Base-by-base conservation (phyloP, 2,888 invertebrate genomes). In the Rotaria magnacalcarata region DNA sequence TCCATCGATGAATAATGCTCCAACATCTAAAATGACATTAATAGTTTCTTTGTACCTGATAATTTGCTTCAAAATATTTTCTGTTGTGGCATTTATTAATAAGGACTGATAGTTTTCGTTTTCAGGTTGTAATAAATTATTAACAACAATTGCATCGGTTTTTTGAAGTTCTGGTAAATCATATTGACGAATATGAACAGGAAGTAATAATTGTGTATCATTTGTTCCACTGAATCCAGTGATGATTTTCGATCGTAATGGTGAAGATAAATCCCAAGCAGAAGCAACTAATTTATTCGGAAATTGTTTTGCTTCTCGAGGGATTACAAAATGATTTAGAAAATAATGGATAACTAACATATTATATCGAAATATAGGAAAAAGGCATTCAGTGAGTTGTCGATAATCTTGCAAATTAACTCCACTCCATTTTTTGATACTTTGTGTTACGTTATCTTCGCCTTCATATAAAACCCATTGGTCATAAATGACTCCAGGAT, bases 21-120 rank as follows among this genome's bases (percentile, higher is more conserved):
- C 60, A 60, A 60, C 60, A 60, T 60, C 60, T 60, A 60, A 60
- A 60, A 60, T 60, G n/a, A 60, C 60, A 8, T 60, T 7, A n/a
- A 60, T 60, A 60, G 10, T 60, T 60, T 24, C 7, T n/a, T 60
- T 24, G 14, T 60, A 60, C 3, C n/a, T 24, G 5, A 60, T n/a
- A 60, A 60, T 60, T 60, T 60, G n/a, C 7, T 60, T 14, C 16
- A 52, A 52, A 52, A 52, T 52, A 52, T 52, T 16, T 52, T 16
- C 16, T 16, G 52, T 8, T 24, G 60, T 60, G 10, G 24, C n/a
- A 60, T 60, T 60, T 2, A 60, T 60, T n/a, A 14, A 6, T 60
- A 60, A 60, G 14, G 14, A n/a, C n/a, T 60, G 60, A 60, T 60
- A 60, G n/a, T 60, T 60, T 60, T 60, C 60, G 4, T 60, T 60